Evolutionary conservation across 2,113 vertebrate genomes (phyloP).

Genomic region (Sialia sialis): DNA sequence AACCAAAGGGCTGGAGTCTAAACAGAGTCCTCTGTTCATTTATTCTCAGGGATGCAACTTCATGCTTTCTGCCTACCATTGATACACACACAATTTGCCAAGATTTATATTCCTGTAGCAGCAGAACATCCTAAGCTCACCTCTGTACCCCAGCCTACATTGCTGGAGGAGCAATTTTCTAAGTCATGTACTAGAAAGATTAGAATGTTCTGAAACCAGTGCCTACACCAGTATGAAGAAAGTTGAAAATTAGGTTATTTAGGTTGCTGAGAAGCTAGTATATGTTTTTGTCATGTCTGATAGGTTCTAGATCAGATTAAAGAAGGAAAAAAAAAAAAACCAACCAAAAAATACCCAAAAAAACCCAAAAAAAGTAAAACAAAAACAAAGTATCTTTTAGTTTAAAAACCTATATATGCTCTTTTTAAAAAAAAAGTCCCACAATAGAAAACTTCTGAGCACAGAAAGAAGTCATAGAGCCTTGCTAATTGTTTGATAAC

Average conservation of each 20-base stretch:
- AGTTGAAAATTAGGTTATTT: background rate
- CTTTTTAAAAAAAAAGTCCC: background rate
- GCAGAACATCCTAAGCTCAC: background rate
- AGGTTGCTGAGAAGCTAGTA: background rate
- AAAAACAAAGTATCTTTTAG: background rate
- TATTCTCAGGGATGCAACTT: background rate
- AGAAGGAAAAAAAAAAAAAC: too few species aligned
- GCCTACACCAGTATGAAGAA: background rate
- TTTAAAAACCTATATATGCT: rapidly evolving
- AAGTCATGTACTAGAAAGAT: background rate
- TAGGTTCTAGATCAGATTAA: background rate
- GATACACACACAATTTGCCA: background rate
- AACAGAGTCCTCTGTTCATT: background rate
- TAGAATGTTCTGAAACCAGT: background rate
- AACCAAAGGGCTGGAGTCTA: background rate
- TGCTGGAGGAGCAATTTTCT: background rate
- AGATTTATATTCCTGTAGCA: background rate
- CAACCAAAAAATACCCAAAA: too few species aligned
- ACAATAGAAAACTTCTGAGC: background rate
- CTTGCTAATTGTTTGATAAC: background rate
- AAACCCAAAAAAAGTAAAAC: background rate
- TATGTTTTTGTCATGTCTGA: background rate
- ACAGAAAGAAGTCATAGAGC: background rate
- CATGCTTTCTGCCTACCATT: background rate
- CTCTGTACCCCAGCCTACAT: background rate